Conservation (phyloP, 2,888 invertebrate species). For the Erebia palarica region DNA sequence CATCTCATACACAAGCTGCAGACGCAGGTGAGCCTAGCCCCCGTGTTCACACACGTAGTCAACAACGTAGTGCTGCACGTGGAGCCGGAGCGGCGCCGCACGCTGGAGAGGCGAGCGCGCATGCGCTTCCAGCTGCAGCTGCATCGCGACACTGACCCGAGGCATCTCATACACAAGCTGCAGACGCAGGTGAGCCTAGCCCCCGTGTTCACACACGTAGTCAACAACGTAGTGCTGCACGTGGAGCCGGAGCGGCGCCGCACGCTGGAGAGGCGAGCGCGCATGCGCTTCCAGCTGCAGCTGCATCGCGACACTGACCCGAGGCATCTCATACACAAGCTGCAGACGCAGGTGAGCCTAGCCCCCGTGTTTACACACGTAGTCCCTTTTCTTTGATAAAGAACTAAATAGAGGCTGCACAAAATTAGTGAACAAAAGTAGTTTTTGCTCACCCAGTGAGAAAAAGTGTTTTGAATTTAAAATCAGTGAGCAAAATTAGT, state of each 20-base stretch:
- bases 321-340: constrained; percentile 93
- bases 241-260: constrained; percentile 95
- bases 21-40: constrained; percentile 33
- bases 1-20: constrained; percentile 96
- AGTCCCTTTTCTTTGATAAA: no score
- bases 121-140: constrained; percentile 97
- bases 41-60: constrained; percentile 83
- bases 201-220: constrained; percentile 76
- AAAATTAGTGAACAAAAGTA: no score
- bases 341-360: constrained; percentile 80
- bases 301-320: constrained; percentile 96
- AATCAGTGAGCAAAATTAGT: no score
- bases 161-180: constrained; percentile 94
- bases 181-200: constrained; percentile 73
- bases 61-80: constrained; percentile 98
- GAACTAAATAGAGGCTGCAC: no score
- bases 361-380: not conserved
- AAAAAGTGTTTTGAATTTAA: no score
- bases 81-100: constrained; percentile 94
- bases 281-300: constrained; percentile 97
- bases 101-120: constrained; percentile 92
- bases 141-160: constrained; percentile 94
- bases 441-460: no score
- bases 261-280: constrained; percentile 92
- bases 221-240: constrained; percentile 97